Evolutionary conservation across 2,797 vertebrate species (phyloP).

Genomic region (Adrianichthys oophorus): DNA sequence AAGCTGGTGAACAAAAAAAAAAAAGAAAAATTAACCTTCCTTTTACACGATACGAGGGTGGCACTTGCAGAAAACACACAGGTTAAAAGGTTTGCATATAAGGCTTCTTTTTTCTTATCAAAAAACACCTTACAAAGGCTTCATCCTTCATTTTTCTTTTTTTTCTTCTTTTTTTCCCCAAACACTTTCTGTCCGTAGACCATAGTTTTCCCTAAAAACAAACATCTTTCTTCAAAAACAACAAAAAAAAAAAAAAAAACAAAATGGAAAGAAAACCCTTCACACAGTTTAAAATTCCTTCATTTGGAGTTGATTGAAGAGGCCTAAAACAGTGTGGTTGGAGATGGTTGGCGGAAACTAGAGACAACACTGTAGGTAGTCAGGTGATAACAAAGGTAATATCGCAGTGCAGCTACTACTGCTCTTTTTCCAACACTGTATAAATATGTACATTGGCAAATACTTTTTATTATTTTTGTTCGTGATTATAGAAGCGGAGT

Average conservation of each 20-base stretch:
- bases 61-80: conserved; percentile 99
- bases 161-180: conserved; percentile 46
- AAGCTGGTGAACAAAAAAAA: conserved; percentile 36
- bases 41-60: conserved; percentile 98
- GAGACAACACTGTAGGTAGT: conserved; percentile 69
- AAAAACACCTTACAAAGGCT: conserved; percentile 98
- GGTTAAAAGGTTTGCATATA: conserved; percentile 99
- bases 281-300: conserved; percentile 80
- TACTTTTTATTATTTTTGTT: conserved; percentile 98
- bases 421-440: conserved; percentile 90
- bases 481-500: conserved; percentile 99
- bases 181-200: conserved; percentile 80
- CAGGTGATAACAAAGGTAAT: conserved; percentile 75
- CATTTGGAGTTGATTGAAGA: conserved; percentile 68
- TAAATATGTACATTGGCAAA: conserved; percentile 99
- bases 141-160: conserved; percentile 75
- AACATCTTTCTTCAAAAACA: conserved; percentile 73
- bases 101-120: conserved; percentile 89
- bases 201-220: conserved; percentile 87
- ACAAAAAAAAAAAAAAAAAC: conserved; percentile 49
- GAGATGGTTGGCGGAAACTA: conserved; percentile 79
- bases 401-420: conserved; percentile 89
- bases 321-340: conserved; percentile 98
- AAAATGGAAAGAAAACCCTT: conserved; percentile 75
- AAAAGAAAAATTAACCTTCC: conserved; percentile 82